phyloP scores from a whole-genome alignment of 2,113 vertebrate species.

The Ifrita kowaldi region DNA sequence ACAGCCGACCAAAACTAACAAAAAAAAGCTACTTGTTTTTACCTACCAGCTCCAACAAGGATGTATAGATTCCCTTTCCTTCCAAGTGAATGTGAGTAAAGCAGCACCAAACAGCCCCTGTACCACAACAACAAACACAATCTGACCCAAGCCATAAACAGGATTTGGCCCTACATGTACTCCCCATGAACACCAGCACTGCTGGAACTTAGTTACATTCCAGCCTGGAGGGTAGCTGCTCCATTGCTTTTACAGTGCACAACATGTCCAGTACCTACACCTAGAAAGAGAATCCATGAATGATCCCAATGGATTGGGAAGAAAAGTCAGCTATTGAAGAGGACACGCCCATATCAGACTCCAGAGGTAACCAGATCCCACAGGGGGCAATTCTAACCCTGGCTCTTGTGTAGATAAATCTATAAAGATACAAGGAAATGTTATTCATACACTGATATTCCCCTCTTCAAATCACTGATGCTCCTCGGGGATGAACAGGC shows the following conservation, averaged over 20 bases:
- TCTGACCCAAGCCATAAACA: neutral
- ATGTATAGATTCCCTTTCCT: neutral
- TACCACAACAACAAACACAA: neutral
- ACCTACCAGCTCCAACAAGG: neutral
- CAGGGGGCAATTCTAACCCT: neutral
- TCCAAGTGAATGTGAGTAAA: neutral
- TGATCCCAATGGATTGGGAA: neutral
- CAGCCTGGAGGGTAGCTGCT: neutral
- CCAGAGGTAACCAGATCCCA: neutral
- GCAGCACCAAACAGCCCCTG: neutral
- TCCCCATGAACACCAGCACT: neutral
- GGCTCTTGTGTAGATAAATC: neutral
- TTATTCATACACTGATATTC: neutral
- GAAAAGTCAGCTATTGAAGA: neutral
- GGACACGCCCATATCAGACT: neutral
- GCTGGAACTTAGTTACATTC: neutral
- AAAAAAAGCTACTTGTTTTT: neutral
- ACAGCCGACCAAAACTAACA: accelerated
- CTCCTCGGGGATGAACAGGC: neutral
- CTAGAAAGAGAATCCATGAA: neutral
- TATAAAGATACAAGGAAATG: neutral
- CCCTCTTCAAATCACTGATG: neutral
- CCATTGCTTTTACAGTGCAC: neutral
- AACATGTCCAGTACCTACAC: neutral
- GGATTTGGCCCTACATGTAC: neutral